These are phyloP conservation scores for Zaprionus taronus DNA, from an alignment of 1,140 invertebrate genomes.

Conservation along the genomic window DNA sequence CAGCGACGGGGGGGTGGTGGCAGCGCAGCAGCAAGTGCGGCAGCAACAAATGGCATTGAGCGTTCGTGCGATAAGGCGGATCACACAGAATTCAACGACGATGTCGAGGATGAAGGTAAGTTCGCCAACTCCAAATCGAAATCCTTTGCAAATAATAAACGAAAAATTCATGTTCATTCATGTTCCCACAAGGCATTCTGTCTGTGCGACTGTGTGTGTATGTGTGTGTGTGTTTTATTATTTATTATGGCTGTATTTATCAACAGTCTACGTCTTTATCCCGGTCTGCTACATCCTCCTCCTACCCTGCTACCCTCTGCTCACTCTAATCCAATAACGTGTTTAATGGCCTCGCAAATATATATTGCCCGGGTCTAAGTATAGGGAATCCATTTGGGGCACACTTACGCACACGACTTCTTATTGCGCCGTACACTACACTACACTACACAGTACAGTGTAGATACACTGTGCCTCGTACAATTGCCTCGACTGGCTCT, in stretches of 20 bases:
- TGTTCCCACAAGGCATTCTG: constrained; percentile 41
- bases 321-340: constrained; percentile 52
- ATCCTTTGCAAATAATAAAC: constrained; percentile 39
- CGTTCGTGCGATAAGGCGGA: constrained; percentile 77
- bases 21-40: constrained; percentile 12
- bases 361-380: constrained; percentile 53
- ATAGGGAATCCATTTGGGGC: constrained; percentile 17
- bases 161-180: constrained; percentile 62
- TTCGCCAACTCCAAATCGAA: neutral
- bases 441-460: constrained; percentile 53
- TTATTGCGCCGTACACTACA: constrained; percentile 43
- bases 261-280: constrained; percentile 53
- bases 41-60: constrained; percentile 74
- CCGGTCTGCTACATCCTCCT: constrained; percentile 27
- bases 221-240: constrained; percentile 35
- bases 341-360: constrained; percentile 79
- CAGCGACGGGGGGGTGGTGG: constrained; percentile 36
- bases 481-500: constrained; percentile 23
- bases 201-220: constrained; percentile 32
- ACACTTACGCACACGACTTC: constrained; percentile 18
- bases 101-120: constrained; percentile 80
- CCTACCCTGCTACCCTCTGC: constrained; percentile 6
- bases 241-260: constrained; percentile 47
- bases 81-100: constrained; percentile 74
- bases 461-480: constrained; percentile 42